Percentiles rank a stretch among this genome's conserved stretches.
Evolutionary conservation across 1,140 invertebrate genomes (phyloP).

Genomic region (Megathymus violae): DNA sequence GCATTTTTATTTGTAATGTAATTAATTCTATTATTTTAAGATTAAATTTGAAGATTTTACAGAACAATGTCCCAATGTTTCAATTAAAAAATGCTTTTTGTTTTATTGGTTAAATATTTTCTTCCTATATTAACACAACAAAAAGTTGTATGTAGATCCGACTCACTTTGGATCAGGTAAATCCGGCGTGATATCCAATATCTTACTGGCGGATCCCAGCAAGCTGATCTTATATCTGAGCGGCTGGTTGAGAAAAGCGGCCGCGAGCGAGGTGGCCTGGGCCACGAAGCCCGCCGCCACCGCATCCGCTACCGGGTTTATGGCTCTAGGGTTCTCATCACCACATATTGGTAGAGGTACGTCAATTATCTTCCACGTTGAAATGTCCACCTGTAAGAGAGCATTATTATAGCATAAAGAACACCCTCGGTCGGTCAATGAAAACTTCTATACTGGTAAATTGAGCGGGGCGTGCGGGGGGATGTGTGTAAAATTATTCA

Average conservation of each 20-base stretch:
- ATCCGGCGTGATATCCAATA: slow-evolving; percentile 68
- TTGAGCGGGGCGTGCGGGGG: no score
- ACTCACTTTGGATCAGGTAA: slow-evolving; percentile 73
- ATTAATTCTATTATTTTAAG: no score
- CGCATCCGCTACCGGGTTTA: slow-evolving; percentile 56
- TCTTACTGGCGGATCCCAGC: slow-evolving; percentile 71
- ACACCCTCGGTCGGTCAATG: no score
- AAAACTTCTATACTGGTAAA: no score
- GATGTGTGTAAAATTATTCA: no score
- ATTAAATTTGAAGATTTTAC: no score
- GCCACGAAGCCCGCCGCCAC: slow-evolving; percentile 70
- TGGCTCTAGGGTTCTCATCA: slow-evolving; percentile 54
- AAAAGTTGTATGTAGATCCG: not conserved
- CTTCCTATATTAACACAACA: no score
- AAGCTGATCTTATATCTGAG: slow-evolving; percentile 70
- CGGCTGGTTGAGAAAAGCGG: slow-evolving; percentile 64
- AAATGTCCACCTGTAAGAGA: slow-evolving; percentile 52
- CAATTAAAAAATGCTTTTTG: no score
- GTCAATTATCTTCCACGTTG: slow-evolving; percentile 63
- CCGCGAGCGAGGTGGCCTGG: slow-evolving; percentile 61
- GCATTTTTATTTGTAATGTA: no score
- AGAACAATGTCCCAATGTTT: no score
- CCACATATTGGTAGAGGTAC: slow-evolving; percentile 70
- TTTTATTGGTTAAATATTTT: no score
- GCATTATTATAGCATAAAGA: no score